Evolutionary conservation across 2,113 vertebrate species (phyloP), one percentile per base, ranked within the genome.

Genomic region (Ahaetulla prasina): DNA sequence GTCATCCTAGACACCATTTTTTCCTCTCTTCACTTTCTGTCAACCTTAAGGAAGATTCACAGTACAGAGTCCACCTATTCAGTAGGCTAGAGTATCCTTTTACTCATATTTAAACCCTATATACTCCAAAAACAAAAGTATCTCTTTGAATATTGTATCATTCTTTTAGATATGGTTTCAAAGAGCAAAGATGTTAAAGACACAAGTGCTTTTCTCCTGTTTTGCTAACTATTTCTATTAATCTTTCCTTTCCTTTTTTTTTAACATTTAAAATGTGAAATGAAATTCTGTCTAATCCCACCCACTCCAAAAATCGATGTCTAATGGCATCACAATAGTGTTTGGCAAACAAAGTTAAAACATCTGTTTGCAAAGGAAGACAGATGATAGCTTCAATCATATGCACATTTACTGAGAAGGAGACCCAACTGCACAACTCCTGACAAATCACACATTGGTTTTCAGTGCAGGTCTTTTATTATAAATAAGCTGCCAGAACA

Each of bases 51-150:
- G 96, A 96, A 89, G 53, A 52, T 92, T 96, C 90, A 95, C 95
- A 89, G 89, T 97, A 97, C 97, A 96, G 97, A 94, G 95, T 93
- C 93, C 96, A 95, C 85, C 94, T 92, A 94, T 94, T 87, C 55
- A 94, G 91, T 91, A 93, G 74, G 95, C 93, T 92, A 94, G 92
- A 91, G 90, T 95, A 95, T 94, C 63, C 68, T 3, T 91, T 93
- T 94, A 93, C 94, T 92, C 93, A 94, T 25, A n/a, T 53, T 39
- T 89, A 92, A 27, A 93, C 84, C 93, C 91, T 91, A 94, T 96
- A 94, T 95, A 92, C 30, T 95, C 96, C 89, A 91, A 90, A 84
- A 60, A 93, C 54, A 90, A 88, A 8, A 85, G 35, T 90, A 30
- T 91, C 93, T 95, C 93, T 93, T 86, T 68, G 86, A 93, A 94